phyloP scores from a whole-genome alignment of 2,888 invertebrate genomes.

The Chymomyza caudatula region DNA sequence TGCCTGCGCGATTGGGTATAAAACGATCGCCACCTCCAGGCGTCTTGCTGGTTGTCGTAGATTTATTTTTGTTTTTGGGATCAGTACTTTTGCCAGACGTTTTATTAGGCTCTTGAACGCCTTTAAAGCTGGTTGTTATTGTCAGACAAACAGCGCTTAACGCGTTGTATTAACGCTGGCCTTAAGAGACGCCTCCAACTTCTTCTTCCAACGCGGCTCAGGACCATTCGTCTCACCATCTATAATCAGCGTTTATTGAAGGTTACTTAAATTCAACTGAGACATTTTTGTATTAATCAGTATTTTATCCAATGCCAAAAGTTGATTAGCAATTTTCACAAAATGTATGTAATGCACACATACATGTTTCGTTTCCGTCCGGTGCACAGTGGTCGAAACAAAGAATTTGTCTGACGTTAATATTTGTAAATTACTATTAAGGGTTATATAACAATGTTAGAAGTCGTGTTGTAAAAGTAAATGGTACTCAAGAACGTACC shows the following conservation, averaged over 20 bases:
- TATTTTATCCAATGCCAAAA: not conserved
- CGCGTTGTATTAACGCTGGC: slow-evolving; percentile 83
- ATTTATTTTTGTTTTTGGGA: slow-evolving; percentile 78
- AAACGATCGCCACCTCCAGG: slow-evolving; percentile 88
- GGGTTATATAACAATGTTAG: too few relatives aligned
- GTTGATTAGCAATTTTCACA: not conserved
- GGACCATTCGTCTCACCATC: slow-evolving; percentile 90
- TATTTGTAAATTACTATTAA: too few relatives aligned
- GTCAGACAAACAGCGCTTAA: slow-evolving; percentile 79
- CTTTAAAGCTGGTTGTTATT: slow-evolving; percentile 81
- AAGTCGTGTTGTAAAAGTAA: too few relatives aligned
- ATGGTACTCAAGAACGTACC: too few relatives aligned
- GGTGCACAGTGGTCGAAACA: too few relatives aligned
- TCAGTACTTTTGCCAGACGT: slow-evolving; percentile 75
- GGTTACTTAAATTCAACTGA: slow-evolving; percentile 89
- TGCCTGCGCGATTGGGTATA: slow-evolving; percentile 92
- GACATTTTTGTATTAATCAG: slow-evolving; percentile 80
- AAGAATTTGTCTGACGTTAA: too few relatives aligned
- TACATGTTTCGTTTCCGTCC: not conserved
- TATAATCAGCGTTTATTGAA: slow-evolving; percentile 86
- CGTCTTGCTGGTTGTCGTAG: slow-evolving; percentile 86
- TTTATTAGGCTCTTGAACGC: slow-evolving; percentile 80
- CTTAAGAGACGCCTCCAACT: slow-evolving; percentile 80
- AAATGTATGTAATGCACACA: not conserved
- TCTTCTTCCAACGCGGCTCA: slow-evolving; percentile 87